These are phyloP conservation scores for Phalanger gymnotis DNA, from an alignment of 2,797 vertebrate genomes.

Conservation along the genomic window DNA sequence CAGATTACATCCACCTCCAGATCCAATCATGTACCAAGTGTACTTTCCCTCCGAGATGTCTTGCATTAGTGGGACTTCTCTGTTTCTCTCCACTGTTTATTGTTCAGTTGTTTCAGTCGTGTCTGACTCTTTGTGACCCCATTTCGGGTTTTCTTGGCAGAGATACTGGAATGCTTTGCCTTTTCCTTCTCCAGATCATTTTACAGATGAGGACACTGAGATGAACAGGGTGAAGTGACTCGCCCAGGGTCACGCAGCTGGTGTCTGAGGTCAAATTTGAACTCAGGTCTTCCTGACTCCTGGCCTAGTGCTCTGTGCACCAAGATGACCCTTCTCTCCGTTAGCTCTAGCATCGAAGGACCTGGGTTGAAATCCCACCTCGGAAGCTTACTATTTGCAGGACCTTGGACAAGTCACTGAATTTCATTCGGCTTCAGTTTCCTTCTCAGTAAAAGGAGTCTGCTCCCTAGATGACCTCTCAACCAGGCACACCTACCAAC, in stretches of 20 bases:
- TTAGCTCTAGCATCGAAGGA: neutral
- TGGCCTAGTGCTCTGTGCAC: neutral
- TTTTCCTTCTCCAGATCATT: neutral
- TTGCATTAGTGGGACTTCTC: no score
- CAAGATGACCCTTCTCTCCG: neutral
- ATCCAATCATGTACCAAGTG: neutral
- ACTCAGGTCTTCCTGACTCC: neutral
- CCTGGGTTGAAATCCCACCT: no score
- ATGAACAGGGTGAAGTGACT: neutral
- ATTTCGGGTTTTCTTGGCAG: no score
- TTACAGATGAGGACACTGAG: neutral
- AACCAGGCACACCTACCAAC: neutral
- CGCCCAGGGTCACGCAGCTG: neutral
- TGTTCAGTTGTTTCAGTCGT: neutral
- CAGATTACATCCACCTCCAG: fast-evolving
- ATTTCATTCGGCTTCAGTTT: no score
- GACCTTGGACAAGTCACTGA: neutral
- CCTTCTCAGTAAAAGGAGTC: neutral
- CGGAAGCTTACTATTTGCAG: no score
- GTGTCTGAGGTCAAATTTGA: neutral
- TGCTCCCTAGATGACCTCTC: neutral
- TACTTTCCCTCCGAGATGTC: neutral
- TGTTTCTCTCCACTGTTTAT: neutral
- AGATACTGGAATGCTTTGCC: no score
- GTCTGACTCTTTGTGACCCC: neutral